These are phyloP conservation scores for Cariama cristata DNA, from an alignment of 2,113 vertebrate species.

Conservation along the genomic window DNA sequence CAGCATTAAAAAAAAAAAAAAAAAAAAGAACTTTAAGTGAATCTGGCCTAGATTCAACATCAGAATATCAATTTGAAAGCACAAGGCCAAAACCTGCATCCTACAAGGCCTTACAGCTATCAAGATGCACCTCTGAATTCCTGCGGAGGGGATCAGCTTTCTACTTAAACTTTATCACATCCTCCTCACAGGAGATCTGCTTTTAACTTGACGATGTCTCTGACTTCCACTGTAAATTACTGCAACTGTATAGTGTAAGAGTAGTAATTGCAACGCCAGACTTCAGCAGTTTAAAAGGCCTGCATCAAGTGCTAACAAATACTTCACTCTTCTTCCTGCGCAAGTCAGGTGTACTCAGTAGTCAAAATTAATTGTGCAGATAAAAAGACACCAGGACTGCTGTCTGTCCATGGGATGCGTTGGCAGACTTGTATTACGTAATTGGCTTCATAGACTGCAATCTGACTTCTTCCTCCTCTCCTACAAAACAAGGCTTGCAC, in stretches of 20 bases:
- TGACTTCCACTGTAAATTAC: background rate
- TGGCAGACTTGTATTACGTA: fast-evolving
- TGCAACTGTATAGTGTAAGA: background rate
- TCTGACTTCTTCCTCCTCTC: background rate
- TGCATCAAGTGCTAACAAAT: fast-evolving
- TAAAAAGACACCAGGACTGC: background rate
- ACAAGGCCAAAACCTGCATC: background rate
- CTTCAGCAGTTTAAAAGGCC: fast-evolving
- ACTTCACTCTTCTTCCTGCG: background rate
- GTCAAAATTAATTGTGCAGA: background rate
- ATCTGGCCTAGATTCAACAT: background rate
- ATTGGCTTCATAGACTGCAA: background rate
- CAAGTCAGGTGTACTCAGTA: fast-evolving
- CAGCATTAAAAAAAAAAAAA: background rate
- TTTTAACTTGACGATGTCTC: background rate
- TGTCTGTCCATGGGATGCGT: background rate
- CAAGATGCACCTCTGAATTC: background rate
- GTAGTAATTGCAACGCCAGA: background rate
- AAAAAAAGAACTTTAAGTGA: background rate
- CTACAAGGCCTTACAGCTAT: background rate
- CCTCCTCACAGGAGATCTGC: background rate
- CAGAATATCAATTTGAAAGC: background rate
- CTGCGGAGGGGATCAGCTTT: background rate
- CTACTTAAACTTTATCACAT: background rate
- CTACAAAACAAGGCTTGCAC: background rate